A percentile compares a stretch with the other conserved stretches of the same genome.
phyloP scores from a whole-genome alignment of 2,888 invertebrate genomes.

The Euspilapteryx auroguttella region DNA sequence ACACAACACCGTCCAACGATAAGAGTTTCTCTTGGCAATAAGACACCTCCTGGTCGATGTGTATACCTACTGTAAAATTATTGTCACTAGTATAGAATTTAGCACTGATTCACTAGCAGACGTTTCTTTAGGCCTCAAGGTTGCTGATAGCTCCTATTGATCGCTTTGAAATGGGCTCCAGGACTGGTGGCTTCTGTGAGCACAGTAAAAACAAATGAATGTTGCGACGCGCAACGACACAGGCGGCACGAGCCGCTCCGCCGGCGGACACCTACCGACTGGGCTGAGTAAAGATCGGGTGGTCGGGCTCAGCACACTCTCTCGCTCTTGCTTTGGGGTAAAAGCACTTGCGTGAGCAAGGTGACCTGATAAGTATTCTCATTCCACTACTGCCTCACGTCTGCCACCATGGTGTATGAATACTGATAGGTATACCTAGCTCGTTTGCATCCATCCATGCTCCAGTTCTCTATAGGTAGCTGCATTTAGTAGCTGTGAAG shows the following conservation, averaged over 20 bases:
- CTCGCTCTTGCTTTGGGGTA: no score
- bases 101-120: constrained; percentile 17
- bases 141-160: constrained; percentile 46
- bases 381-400: constrained; percentile 27
- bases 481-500: no score
- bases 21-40: constrained; percentile 55
- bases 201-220: constrained; percentile 44
- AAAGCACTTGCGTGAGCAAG: constrained; percentile 16
- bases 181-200: no score
- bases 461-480: constrained; percentile 1
- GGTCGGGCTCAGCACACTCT: no score
- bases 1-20: constrained; percentile 27
- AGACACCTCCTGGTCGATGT: constrained; percentile 21
- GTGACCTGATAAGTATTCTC: constrained; percentile 24
- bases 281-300: no score
- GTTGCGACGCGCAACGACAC: constrained; percentile 39
- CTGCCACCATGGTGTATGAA: constrained; percentile 9
- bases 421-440: constrained; percentile 2
- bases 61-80: constrained; percentile 15
- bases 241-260: constrained; percentile 55
- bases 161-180: constrained; percentile 38
- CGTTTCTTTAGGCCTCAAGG: constrained; percentile 25
- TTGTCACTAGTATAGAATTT: constrained; percentile 21
- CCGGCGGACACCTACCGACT: constrained; percentile 53
- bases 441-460: constrained; percentile 1